phyloP scores from a whole-genome alignment of 35 echinoderm and acorn worm genomes.

The Ophioderma brevispina region DNA sequence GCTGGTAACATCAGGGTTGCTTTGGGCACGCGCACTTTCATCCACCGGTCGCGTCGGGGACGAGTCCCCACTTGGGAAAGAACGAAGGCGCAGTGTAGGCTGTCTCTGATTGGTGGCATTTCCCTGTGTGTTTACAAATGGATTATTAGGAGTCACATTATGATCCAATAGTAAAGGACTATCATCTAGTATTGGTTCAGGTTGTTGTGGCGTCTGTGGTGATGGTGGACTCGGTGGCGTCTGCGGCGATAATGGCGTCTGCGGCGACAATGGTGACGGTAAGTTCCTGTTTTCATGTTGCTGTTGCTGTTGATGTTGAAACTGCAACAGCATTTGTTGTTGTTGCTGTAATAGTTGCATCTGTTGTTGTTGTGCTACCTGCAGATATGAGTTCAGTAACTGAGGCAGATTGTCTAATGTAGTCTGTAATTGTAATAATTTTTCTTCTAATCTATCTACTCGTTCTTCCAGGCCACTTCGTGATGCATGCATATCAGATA shows the following conservation, averaged over 20 bases:
- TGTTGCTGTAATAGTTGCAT: conserved; percentile 46
- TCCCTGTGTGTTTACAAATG: conserved; percentile 6
- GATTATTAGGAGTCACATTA: background rate
- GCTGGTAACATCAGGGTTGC: conserved; percentile 35
- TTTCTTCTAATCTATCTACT: conserved; percentile 74
- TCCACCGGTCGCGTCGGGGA: background rate
- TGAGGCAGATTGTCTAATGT: conserved; percentile 86
- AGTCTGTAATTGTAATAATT: conserved; percentile 82
- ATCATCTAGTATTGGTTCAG: background rate
- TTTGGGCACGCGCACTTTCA: conserved; percentile 30
- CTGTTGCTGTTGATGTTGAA: conserved; percentile 31
- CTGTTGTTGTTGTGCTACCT: conserved; percentile 70
- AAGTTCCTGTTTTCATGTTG: conserved; percentile 1
- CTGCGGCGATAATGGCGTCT: background rate
- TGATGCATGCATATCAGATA: conserved; percentile 93
- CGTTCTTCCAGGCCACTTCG: conserved; percentile 67
- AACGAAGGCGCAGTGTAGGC: conserved; percentile 19
- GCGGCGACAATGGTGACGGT: background rate
- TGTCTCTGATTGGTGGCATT: conserved; percentile 7
- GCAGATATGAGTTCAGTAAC: conserved; percentile 67
- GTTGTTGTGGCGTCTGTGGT: background rate
- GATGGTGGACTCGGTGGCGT: background rate
- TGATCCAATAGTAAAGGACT: background rate
- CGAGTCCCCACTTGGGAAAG: conserved; percentile 4
- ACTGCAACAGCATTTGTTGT: conserved; percentile 18